These are phyloP conservation scores for Acanthiza pusilla DNA, from an alignment of 2,797 vertebrate species.

Conservation along the genomic window DNA sequence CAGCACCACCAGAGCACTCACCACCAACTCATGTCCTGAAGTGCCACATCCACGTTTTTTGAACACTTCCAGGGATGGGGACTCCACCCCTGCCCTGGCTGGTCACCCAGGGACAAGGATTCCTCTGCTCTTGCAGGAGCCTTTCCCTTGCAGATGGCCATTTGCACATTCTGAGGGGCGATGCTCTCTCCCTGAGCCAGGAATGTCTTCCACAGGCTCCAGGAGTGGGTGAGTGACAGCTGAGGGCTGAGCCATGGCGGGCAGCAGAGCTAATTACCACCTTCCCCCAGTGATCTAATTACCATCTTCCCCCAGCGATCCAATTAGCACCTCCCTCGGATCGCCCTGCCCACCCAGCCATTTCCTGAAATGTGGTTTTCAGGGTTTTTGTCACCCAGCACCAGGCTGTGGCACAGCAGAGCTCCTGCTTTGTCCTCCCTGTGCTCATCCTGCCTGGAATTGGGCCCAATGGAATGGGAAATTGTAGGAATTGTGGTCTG, in stretches of 20 bases:
- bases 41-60: accelerated
- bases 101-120: not conserved
- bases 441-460: not conserved
- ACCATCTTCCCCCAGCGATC: not conserved
- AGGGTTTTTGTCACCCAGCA: not conserved
- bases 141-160: not conserved
- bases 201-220: not conserved
- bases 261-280: not conserved
- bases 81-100: not conserved
- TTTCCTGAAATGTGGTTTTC: not conserved
- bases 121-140: not conserved
- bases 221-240: not conserved
- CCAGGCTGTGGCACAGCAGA: not conserved
- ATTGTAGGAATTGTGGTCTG: too few relatives aligned
- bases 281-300: not conserved
- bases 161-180: not conserved
- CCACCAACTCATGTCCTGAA: not conserved
- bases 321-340: not conserved
- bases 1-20: not conserved
- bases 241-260: not conserved
- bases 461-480: accelerated
- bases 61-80: too few relatives aligned
- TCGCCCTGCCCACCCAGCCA: not conserved
- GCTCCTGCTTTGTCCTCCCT: not conserved
- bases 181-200: not conserved